Evolutionary conservation across 1,140 invertebrate genomes (phyloP).

Genomic region (Drosophila sucinea): DNA sequence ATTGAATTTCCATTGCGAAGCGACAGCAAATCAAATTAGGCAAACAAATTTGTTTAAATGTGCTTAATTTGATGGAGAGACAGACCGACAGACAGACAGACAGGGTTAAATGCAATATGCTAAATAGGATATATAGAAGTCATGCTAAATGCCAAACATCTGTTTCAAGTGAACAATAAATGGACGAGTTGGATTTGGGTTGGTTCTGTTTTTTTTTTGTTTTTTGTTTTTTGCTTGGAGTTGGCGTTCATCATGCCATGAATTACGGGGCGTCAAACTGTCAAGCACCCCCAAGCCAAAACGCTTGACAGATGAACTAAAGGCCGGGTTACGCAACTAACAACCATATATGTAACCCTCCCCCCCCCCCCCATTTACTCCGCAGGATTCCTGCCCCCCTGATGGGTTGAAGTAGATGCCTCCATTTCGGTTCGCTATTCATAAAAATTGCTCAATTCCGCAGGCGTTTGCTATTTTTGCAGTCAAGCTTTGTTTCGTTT

Average conservation of each 20-base stretch:
- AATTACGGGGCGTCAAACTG: conserved; percentile 67
- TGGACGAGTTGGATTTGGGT: conserved; percentile 6
- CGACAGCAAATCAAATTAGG: conserved; percentile 19
- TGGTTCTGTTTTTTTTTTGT: neutral
- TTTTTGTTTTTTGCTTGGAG: conserved; percentile 15
- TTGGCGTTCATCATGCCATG: conserved; percentile 59
- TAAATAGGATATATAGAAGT: conserved; percentile 1
- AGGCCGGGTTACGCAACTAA: conserved; percentile 24
- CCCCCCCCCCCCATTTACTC: neutral
- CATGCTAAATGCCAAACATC: conserved; percentile 11
- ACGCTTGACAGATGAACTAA: conserved; percentile 61
- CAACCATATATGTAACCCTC: conserved; percentile 10
- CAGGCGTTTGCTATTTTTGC: conserved; percentile 61
- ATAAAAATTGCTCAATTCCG: conserved; percentile 65
- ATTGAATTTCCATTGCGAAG: conserved; percentile 23
- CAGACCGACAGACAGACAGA: no score
- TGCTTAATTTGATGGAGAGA: conserved; percentile 9
- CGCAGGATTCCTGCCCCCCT: neutral
- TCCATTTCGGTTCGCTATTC: conserved; percentile 38
- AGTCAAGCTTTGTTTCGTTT: conserved; percentile 38
- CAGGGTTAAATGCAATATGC: conserved; percentile 16
- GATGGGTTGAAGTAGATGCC: conserved; percentile 6
- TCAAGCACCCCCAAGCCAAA: conserved; percentile 41
- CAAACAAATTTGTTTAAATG: conserved; percentile 29
- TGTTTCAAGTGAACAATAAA: conserved; percentile 7